A percentile compares a stretch with the other conserved stretches of the same genome.
Evolutionary conservation across 2,888 invertebrate species (phyloP).

Genomic region (Megamerina dolium): DNA sequence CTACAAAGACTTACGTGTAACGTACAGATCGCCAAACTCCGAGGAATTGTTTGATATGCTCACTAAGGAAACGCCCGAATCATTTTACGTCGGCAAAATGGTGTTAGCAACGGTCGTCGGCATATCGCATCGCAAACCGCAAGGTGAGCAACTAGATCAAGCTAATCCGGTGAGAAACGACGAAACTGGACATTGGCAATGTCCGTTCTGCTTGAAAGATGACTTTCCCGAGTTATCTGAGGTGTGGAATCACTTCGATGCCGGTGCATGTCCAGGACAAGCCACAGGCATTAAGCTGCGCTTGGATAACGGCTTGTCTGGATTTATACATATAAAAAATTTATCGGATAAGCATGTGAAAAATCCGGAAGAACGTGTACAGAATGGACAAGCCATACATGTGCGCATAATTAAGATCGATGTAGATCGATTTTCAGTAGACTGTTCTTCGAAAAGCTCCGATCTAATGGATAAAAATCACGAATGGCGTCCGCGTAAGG

Average conservation of each 20-base stretch:
- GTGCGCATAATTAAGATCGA: slow-evolving; percentile 93
- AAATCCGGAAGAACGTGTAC: slow-evolving; percentile 89
- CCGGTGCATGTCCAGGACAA: slow-evolving; percentile 90
- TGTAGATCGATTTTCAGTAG: slow-evolving; percentile 86
- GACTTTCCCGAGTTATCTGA: slow-evolving; percentile 94
- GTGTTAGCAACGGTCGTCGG: slow-evolving; percentile 74
- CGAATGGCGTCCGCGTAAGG: slow-evolving; percentile 85
- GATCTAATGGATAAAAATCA: slow-evolving; percentile 86
- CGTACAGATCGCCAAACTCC: slow-evolving; percentile 70
- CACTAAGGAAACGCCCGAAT: slow-evolving; percentile 92
- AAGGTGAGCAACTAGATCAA: slow-evolving; percentile 88
- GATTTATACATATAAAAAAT: slow-evolving; percentile 90
- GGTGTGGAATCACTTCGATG: slow-evolving; percentile 98
- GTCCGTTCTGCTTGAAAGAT: slow-evolving; percentile 93
- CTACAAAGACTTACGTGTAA: slow-evolving; percentile 81
- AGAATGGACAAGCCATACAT: slow-evolving; percentile 75
- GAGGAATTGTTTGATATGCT: slow-evolving; percentile 92
- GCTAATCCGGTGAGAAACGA: slow-evolving; percentile 94
- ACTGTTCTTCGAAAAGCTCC: slow-evolving; percentile 88
- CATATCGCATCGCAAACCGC: slow-evolving; percentile 81
- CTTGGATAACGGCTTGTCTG: slow-evolving; percentile 87
- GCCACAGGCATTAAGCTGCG: slow-evolving; percentile 85
- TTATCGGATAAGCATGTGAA: slow-evolving; percentile 88
- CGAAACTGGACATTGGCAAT: slow-evolving; percentile 93
- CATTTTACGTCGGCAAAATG: slow-evolving; percentile 85